Base-by-base conservation (phyloP, 2,888 invertebrate species). In the Dioctria rufipes region DNA sequence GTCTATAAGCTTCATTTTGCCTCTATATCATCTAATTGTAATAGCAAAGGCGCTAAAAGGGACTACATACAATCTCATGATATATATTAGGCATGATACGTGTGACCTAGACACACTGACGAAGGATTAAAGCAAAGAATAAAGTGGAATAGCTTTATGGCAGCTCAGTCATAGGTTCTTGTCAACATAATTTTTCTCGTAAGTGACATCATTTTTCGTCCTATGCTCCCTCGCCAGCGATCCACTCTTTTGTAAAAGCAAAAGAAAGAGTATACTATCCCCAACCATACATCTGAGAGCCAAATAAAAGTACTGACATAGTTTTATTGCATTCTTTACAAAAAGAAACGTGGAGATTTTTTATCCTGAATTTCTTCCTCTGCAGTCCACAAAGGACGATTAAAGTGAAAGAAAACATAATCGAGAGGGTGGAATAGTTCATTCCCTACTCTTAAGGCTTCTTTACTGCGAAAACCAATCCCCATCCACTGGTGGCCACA, bases 401-500 rank as follows among this genome's bases (percentile, higher is more conserved):
- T 79, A 67, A 79, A 60, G 60, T 69, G 58, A 60, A 79, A 69
- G 78, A 60, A 67, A 79, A 69, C 79, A 79, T 79, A 79, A 79
- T 79, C 79, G 79, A 69, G 67, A 69, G 79, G 79, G 79, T 67
- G 67, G 79, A 67, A 66, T 46, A 67, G 43, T 79, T 79, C 43
- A 69, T 42, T 54, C 58, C 37, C 13, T 9, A 54, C 42, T 79
- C 43, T 66, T 78, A 43, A 43, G 66, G 39, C 60, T 79, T 25
- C 54, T 67, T 60, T 46, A 42, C 58, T 78, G 8, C 51, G 42
- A 37, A 79, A 58, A 67, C 65, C 49, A 25, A 58, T n/a, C 66
- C 43, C 65, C 66, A 39, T 13, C 54, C 49, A 49, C 80, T 81
- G 80, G 73, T 81, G 82, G 83, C 83, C 84, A 82, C 84, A 83